Percentiles rank a stretch among this genome's conserved stretches.
These are phyloP conservation scores for Odobenus rosmarus DNA, from an alignment of 2,113 vertebrate species.

Conservation along the genomic window DNA sequence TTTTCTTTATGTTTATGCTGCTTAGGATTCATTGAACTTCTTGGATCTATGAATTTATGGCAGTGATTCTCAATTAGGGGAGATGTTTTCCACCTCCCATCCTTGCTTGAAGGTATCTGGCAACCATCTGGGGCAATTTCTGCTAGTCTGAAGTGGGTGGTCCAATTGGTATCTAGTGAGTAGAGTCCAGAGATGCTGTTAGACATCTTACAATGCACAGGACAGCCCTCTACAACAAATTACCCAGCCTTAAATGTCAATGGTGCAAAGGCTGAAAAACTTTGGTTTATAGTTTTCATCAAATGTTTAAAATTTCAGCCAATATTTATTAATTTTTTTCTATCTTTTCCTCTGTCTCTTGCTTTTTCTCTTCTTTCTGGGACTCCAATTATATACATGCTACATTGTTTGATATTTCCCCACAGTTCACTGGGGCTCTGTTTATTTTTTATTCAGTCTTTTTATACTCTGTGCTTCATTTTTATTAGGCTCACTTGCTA, in stretches of 20 bases:
- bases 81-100: not conserved
- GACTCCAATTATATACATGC: not conserved
- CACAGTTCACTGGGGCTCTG: not conserved
- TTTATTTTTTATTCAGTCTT: not conserved
- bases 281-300: not conserved
- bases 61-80: not conserved
- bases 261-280: not conserved
- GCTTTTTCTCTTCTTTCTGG: not conserved
- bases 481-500: slow-evolving; percentile 9
- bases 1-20: not conserved
- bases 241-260: not conserved
- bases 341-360: not conserved
- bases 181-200: not conserved
- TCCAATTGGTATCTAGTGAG: not conserved
- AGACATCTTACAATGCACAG: not conserved
- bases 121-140: not conserved
- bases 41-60: not conserved
- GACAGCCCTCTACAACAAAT: not conserved
- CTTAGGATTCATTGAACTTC: not conserved
- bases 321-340: not conserved
- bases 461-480: slow-evolving; percentile 23
- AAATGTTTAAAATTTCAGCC: slow-evolving; percentile 3
- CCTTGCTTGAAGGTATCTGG: not conserved
- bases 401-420: not conserved
- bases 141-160: not conserved